Evolutionary conservation across 2,113 vertebrate species (phyloP), one percentile per base, ranked within the genome.

Genomic region (Irena cyanogastra): DNA sequence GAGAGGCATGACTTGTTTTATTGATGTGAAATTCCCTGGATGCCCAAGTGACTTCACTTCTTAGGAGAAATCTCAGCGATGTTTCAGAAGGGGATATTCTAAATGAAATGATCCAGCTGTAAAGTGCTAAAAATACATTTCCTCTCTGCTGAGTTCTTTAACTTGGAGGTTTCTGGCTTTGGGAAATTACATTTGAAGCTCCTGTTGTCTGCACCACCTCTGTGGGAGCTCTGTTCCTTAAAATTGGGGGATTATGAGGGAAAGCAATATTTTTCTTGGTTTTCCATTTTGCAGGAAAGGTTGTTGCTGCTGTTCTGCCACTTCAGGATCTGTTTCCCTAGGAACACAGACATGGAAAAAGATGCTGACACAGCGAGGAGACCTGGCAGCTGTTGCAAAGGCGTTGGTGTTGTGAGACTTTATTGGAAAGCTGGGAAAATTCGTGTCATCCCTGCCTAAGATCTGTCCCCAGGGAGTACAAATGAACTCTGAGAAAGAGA

Each of bases 211-310:
- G 27, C 13, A 50, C 16, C 41, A 8, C 26, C 20, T 52, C 27
- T 31, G 1, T 10, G 21, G 71, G 49, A 83, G 12, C 5, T 41
- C 75, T 77, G 42, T 14, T 74, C 37, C 60, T 64, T 20, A 42
- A 82, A 83, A 70, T 12, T 0, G 0, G 9, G 12, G 6, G 2
- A 6, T 45, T 49, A 0, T 3, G 72, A 87, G 26, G 27, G 13
- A 20, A 52, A 37, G 13, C 24, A 45, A 5, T 13, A 3, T 23
- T 61, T 75, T 49, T 22, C 10, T 19, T 28, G 21, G 16, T 33
- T 83, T 61, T 56, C 13, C 17, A 12, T 56, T 69, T 31, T 60
- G 21, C 27, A 28, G 35, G 31, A 33, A 28, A 28, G 9, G 33
- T 60, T 70, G 23, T 49, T 77, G 31, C 76, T 70, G 20, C n/a